phyloP scores from a whole-genome alignment of 2,113 vertebrate species.

The Leptobrachium ailaonicum region DNA sequence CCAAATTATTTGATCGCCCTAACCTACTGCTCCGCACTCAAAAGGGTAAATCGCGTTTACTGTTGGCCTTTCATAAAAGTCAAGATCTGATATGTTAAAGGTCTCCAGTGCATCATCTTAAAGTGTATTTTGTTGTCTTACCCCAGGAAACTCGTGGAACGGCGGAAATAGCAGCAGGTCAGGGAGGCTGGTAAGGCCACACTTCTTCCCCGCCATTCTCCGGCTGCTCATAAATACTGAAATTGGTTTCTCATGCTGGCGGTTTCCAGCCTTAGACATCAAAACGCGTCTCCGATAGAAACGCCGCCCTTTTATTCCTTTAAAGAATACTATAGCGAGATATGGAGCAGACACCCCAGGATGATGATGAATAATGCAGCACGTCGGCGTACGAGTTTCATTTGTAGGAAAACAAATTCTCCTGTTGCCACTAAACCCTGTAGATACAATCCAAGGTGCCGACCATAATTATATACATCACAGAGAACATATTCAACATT shows the following conservation, averaged over 20 bases:
- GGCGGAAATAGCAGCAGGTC: conserved; percentile 4
- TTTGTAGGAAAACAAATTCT: too few relatives aligned
- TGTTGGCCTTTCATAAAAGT: neutral
- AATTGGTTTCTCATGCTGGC: conserved; percentile 36
- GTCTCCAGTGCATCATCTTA: conserved; percentile 18
- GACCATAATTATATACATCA: too few relatives aligned
- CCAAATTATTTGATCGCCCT: conserved; percentile 25
- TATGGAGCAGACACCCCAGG: too few relatives aligned
- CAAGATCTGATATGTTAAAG: conserved; percentile 6
- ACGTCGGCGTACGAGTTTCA: too few relatives aligned
- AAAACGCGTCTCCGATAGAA: neutral
- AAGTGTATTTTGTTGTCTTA: conserved; percentile 30
- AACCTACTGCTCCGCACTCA: neutral
- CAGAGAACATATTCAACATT: too few relatives aligned
- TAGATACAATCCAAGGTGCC: too few relatives aligned
- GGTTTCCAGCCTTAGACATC: neutral
- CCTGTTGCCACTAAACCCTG: too few relatives aligned
- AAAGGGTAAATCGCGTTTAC: conserved; percentile 2
- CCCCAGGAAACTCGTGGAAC: conserved; percentile 1
- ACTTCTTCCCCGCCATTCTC: neutral
- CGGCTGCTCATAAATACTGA: conserved; percentile 28
- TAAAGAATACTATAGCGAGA: too few relatives aligned
- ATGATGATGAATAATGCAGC: too few relatives aligned
- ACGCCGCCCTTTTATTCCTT: neutral
- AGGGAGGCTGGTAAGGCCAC: conserved; percentile 6